These are phyloP conservation scores for Drosophila leonis DNA, from an alignment of 2,888 invertebrate genomes.

Conservation along the genomic window DNA sequence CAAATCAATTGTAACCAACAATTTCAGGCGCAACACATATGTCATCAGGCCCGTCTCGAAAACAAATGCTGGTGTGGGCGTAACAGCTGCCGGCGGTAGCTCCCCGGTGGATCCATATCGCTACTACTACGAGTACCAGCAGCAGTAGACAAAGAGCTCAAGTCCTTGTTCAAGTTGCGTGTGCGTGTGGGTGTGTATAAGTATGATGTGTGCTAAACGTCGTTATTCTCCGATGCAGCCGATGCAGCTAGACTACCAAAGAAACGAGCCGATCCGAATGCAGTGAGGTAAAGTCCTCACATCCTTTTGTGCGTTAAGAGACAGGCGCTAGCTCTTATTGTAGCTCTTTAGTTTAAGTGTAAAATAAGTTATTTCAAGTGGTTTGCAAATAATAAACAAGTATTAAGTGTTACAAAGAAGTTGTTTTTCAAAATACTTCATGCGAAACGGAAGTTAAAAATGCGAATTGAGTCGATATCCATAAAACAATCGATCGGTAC, in stretches of 20 bases:
- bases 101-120: constrained; percentile 87
- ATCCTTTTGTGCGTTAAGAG: constrained; percentile 23
- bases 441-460: neutral
- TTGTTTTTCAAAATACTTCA: neutral
- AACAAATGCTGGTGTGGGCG: constrained; percentile 77
- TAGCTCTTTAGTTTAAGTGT: constrained; percentile 62
- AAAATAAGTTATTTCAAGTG: constrained; percentile 28
- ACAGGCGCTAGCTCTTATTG: constrained; percentile 50
- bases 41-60: constrained; percentile 87
- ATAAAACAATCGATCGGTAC: neutral
- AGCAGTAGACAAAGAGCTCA: constrained; percentile 50
- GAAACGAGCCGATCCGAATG: constrained; percentile 49
- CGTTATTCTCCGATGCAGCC: constrained; percentile 28
- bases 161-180: constrained; percentile 16
- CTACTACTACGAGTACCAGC: constrained; percentile 87
- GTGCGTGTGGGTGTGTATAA: constrained; percentile 20
- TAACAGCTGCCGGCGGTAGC: constrained; percentile 74
- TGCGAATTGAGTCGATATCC: neutral
- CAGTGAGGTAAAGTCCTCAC: constrained; percentile 24
- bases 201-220: constrained; percentile 19
- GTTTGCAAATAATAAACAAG: constrained; percentile 41
- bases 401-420: constrained; percentile 24
- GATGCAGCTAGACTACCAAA: constrained; percentile 75
- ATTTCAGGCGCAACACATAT: constrained; percentile 87
- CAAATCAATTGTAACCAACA: neutral